Evolutionary conservation across 1,140 invertebrate species (phyloP).

Genomic region (Cephus cinctus): DNA sequence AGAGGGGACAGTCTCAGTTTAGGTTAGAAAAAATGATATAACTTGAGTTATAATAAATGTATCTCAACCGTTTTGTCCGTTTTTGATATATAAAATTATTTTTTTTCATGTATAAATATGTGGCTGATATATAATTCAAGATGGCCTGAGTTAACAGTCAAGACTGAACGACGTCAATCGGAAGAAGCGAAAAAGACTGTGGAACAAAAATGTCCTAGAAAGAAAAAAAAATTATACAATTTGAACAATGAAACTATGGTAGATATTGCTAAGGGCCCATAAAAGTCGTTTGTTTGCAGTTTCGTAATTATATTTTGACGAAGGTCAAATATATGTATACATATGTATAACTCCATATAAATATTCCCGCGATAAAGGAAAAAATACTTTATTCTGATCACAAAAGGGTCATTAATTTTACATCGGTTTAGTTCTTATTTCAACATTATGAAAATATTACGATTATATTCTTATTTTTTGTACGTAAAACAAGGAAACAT

Average conservation of each 20-base stretch:
- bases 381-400: background rate
- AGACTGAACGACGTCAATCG: background rate
- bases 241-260: background rate
- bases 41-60: too few species aligned
- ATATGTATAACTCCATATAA: background rate
- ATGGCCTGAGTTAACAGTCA: background rate
- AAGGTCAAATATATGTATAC: background rate
- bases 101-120: too few species aligned
- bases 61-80: too few species aligned
- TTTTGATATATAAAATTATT: too few species aligned
- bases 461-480: too few species aligned
- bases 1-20: too few species aligned
- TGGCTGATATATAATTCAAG: background rate
- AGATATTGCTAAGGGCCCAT: too few species aligned
- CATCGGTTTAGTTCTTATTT: background rate
- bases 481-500: too few species aligned
- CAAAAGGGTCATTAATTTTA: background rate
- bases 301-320: background rate
- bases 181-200: background rate
- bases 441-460: too few species aligned
- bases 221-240: constrained; percentile 26
- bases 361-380: too few species aligned
- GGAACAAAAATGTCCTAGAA: background rate
- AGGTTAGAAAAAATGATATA: too few species aligned
- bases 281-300: too few species aligned